Evolutionary conservation across 2,888 invertebrate genomes (phyloP).

Genomic region (Erebia ligea): DNA sequence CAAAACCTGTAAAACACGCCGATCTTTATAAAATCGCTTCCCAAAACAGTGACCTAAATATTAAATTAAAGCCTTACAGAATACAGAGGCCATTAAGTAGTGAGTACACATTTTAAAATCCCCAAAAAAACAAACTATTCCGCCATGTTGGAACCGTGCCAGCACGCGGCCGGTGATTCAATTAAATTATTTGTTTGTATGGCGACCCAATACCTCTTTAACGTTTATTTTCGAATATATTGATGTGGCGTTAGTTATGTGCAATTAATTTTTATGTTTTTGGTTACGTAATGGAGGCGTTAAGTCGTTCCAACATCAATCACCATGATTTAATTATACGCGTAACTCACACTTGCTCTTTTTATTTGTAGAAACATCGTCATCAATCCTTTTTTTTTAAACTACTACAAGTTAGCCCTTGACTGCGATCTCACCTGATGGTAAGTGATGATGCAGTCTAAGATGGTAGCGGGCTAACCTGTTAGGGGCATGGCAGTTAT

Average conservation of each 20-base stretch:
- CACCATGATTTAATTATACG: no score
- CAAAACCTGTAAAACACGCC: no score
- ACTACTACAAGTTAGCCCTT: no score
- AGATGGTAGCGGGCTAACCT: no score
- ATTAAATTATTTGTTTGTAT: conserved; percentile 41
- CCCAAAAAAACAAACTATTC: conserved; percentile 32
- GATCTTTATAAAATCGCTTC: background rate
- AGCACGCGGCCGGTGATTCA: conserved; percentile 34
- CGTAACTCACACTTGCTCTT: no score
- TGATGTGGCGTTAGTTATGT: conserved; percentile 13
- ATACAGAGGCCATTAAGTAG: conserved; percentile 7
- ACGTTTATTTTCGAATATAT: conserved; percentile 28
- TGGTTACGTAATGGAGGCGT: background rate
- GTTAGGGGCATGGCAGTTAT: no score
- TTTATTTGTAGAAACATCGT: no score
- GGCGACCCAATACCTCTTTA: conserved; percentile 16
- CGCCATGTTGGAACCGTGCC: conserved; percentile 34
- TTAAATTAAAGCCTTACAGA: background rate
- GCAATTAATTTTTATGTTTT: background rate
- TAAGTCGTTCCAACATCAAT: no score
- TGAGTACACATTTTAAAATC: conserved; percentile 16
- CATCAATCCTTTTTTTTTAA: no score
- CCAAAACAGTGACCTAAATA: conserved; percentile 9
- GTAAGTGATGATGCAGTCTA: no score
- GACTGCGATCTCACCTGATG: no score